phyloP scores from a whole-genome alignment of 2,113 vertebrate species.

The Zeus faber region DNA sequence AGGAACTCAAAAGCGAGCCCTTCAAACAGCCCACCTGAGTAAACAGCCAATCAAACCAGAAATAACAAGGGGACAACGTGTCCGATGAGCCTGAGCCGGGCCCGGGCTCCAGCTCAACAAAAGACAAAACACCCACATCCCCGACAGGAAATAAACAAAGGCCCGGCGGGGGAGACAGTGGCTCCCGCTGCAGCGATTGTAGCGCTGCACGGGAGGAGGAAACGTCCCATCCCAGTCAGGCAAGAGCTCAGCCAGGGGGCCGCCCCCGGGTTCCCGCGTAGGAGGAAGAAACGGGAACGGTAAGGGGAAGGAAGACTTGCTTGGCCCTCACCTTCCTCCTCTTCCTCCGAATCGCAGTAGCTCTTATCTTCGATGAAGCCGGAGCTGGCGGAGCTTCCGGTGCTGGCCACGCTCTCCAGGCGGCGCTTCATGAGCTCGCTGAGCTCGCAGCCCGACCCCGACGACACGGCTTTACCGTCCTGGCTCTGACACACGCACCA shows the following conservation, averaged over 20 bases:
- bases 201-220: constrained; percentile 69
- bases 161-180: constrained; percentile 64
- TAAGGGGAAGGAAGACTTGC: constrained; percentile 47
- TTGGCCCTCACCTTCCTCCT: constrained; percentile 87
- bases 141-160: constrained; percentile 65
- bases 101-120: constrained; percentile 22
- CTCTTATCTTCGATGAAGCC: constrained; percentile 96
- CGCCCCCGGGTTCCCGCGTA: constrained; percentile 24
- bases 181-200: constrained; percentile 62
- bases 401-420: constrained; percentile 91
- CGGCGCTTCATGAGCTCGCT: constrained; percentile 88
- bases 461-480: constrained; percentile 77
- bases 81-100: constrained; percentile 23
- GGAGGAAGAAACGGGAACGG: constrained; percentile 11
- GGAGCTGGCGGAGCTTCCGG: constrained; percentile 90
- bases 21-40: constrained; percentile 68
- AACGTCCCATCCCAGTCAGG: constrained; percentile 53
- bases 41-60: constrained; percentile 75
- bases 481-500: constrained; percentile 70
- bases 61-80: constrained; percentile 66
- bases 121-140: constrained; percentile 36
- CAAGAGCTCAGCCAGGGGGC: constrained; percentile 62
- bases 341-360: constrained; percentile 92
- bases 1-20: constrained; percentile 40
- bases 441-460: constrained; percentile 80